Conservation (phyloP, 2,797 vertebrate genomes). For the Gadopsis marmoratus region DNA sequence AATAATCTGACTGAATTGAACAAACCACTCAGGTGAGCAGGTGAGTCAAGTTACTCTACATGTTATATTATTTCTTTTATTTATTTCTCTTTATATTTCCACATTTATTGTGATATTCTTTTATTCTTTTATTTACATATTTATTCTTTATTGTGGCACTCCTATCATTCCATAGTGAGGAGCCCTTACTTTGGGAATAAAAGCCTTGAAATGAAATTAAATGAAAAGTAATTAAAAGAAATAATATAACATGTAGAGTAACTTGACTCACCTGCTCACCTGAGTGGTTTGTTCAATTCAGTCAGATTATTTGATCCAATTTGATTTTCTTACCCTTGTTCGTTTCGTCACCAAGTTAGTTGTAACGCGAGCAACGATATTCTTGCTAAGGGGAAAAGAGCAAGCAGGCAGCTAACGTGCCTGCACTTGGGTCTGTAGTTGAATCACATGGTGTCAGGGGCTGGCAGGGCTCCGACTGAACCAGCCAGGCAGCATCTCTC, state of each 20-base stretch:
- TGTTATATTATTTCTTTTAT: too few relatives aligned
- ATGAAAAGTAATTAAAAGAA: background rate
- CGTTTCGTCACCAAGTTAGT: background rate
- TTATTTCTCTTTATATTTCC: too few relatives aligned
- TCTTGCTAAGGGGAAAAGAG: constrained; percentile 1
- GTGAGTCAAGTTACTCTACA: too few relatives aligned
- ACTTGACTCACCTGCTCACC: background rate
- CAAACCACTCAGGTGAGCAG: too few relatives aligned
- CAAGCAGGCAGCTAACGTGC: background rate
- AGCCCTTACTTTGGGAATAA: background rate
- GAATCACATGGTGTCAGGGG: constrained; percentile 28
- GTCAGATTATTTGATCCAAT: background rate
- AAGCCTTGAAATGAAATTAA: background rate
- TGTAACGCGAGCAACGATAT: constrained; percentile 16
- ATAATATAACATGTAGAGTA: background rate
- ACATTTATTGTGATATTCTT: too few relatives aligned
- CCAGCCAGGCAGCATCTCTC: constrained; percentile 37
- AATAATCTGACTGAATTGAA: too few relatives aligned
- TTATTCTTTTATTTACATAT: too few relatives aligned
- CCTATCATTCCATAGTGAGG: too few relatives aligned
- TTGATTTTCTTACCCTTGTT: background rate
- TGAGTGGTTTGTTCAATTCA: background rate
- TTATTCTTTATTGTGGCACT: too few relatives aligned
- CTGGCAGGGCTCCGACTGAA: constrained; percentile 14
- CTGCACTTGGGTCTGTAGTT: constrained; percentile 14